These are phyloP conservation scores for Drosophila quadrilineata DNA, from an alignment of 1,140 invertebrate genomes.

Conservation along the genomic window DNA sequence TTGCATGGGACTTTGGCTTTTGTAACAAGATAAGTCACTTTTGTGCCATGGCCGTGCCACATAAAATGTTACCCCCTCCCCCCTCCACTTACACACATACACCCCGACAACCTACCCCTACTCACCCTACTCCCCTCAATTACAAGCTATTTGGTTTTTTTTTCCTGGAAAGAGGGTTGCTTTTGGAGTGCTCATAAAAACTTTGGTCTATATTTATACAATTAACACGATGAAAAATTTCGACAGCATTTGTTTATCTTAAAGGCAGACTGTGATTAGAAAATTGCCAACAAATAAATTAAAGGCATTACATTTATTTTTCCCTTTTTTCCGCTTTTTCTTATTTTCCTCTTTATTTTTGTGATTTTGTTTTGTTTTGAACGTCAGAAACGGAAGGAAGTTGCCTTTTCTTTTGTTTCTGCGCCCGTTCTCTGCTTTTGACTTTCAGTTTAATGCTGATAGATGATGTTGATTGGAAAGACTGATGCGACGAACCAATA, in stretches of 20 bases:
- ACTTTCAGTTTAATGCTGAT: slow-evolving; percentile 72
- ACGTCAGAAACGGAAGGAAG: slow-evolving; percentile 23
- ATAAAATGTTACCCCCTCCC: slow-evolving; percentile 68
- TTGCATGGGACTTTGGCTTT: slow-evolving; percentile 8
- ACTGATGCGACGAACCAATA: slow-evolving; percentile 74
- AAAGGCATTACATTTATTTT: slow-evolving; percentile 46
- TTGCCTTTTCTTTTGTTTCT: slow-evolving; percentile 35
- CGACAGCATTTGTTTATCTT: slow-evolving; percentile 63
- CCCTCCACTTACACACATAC: no score
- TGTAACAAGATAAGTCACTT: slow-evolving; percentile 73
- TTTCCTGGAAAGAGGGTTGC: slow-evolving; percentile 59
- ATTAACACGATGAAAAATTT: slow-evolving; percentile 62
- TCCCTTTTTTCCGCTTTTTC: slow-evolving; percentile 32
- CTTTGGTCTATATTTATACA: slow-evolving; percentile 75
- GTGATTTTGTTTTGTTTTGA: neutral
- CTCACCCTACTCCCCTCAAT: slow-evolving; percentile 33
- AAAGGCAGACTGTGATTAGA: slow-evolving; percentile 66
- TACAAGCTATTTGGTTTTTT: slow-evolving; percentile 46
- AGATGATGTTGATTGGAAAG: slow-evolving; percentile 75
- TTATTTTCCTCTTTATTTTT: no score
- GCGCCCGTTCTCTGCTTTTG: slow-evolving; percentile 13
- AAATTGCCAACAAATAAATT: slow-evolving; percentile 72
- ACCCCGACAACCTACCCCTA: neutral
- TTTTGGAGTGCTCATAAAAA: slow-evolving; percentile 66
- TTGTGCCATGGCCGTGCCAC: slow-evolving; percentile 38